Conservation (phyloP, 1,140 invertebrate genomes). For the Musca vetustissima region DNA sequence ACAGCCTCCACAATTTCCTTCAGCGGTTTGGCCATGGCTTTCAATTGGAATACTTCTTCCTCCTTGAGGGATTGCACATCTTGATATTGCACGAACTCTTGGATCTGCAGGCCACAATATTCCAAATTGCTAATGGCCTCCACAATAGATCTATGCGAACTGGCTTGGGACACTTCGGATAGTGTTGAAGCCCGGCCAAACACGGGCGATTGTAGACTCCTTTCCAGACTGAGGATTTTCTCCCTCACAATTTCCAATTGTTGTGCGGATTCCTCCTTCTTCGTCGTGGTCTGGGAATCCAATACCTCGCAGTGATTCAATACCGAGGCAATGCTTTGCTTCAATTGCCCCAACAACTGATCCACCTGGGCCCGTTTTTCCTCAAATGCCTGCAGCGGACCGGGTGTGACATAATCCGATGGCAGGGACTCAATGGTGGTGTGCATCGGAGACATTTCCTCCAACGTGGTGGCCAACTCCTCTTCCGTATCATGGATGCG, state of each 20-base stretch:
- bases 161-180: conserved; percentile 34
- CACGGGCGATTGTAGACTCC: conserved; percentile 36
- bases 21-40: conserved; percentile 41
- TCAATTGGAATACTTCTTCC: conserved; percentile 39
- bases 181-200: conserved; percentile 35
- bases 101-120: conserved; percentile 44
- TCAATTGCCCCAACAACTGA: conserved; percentile 38
- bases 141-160: conserved; percentile 37
- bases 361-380: conserved; percentile 31
- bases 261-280: conserved; percentile 30
- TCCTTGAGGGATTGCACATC: conserved; percentile 36
- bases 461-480: conserved; percentile 57
- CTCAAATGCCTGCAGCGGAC: conserved; percentile 24
- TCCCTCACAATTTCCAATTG: conserved; percentile 44
- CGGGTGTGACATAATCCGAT: conserved; percentile 28
- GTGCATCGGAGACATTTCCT: conserved; percentile 62
- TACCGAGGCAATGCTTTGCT: conserved; percentile 43
- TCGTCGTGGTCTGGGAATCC: conserved; percentile 33
- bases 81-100: conserved; percentile 43
- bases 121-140: conserved; percentile 46
- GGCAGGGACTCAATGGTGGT: conserved; percentile 57
- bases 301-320: conserved; percentile 39
- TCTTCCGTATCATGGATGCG: background rate
- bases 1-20: conserved; percentile 36
- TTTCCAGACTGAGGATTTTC: conserved; percentile 43